phyloP scores from a whole-genome alignment of 2,888 invertebrate genomes.

The Eurytoma adleriae region DNA sequence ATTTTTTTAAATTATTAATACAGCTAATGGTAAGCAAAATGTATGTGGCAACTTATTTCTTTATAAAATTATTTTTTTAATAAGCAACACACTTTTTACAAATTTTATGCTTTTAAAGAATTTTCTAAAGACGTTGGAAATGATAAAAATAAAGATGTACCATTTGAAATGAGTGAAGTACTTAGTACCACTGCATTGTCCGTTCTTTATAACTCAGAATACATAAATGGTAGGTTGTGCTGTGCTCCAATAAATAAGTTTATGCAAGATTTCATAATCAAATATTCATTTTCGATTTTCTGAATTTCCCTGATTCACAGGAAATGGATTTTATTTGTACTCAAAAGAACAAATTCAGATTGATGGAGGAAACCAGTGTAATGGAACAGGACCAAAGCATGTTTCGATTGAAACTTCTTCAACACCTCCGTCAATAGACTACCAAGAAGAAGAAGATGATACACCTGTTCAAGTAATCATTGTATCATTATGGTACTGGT shows the following conservation, averaged over 20 bases:
- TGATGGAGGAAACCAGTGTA: slow-evolving; percentile 75
- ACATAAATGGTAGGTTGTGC: slow-evolving; percentile 80
- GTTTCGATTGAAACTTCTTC: slow-evolving; percentile 61
- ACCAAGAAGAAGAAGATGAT: slow-evolving; percentile 77
- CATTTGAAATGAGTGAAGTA: slow-evolving; percentile 67
- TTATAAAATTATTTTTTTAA: slow-evolving; percentile 15
- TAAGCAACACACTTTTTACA: slow-evolving; percentile 17
- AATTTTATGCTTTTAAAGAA: slow-evolving; percentile 58
- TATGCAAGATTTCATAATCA: neutral
- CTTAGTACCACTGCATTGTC: slow-evolving; percentile 82
- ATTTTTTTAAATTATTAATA: neutral
- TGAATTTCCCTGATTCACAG: slow-evolving; percentile 72
- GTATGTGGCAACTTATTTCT: slow-evolving; percentile 15
- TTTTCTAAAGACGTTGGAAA: slow-evolving; percentile 50
- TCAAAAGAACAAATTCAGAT: slow-evolving; percentile 78
- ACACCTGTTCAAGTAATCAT: slow-evolving; percentile 84
- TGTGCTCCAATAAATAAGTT: slow-evolving; percentile 12
- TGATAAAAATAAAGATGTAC: slow-evolving; percentile 52
- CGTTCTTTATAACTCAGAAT: slow-evolving; percentile 85
- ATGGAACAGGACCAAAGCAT: slow-evolving; percentile 60
- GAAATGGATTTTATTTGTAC: slow-evolving; percentile 88
- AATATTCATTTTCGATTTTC: slow-evolving; percentile 31
- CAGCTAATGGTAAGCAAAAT: neutral
- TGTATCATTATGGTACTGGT: slow-evolving; percentile 88
- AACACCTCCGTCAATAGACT: slow-evolving; percentile 59